These are phyloP conservation scores for Plumapathes pennacea DNA, from an alignment of 92 coral and sea anemone genomes.

Conservation along the genomic window DNA sequence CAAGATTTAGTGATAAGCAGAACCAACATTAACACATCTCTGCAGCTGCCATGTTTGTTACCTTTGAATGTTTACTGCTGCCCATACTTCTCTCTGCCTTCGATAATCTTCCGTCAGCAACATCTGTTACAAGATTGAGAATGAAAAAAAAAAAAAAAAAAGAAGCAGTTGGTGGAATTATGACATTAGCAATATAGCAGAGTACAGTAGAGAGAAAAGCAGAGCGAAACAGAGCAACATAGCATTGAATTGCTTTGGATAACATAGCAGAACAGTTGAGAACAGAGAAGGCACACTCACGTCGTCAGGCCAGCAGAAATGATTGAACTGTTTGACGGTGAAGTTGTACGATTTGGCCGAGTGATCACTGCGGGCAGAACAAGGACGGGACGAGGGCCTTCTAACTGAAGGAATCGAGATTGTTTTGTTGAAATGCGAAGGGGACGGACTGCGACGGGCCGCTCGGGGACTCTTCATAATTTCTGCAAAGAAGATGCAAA, in stretches of 20 bases:
- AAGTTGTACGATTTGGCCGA: conserved; percentile 37
- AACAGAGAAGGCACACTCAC: conserved; percentile 35
- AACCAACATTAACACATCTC: not conserved
- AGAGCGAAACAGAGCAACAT: not conserved
- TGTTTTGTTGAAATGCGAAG: conserved; percentile 45
- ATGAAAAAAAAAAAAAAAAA: not conserved
- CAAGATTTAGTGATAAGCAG: not conserved
- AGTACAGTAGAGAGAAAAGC: not conserved
- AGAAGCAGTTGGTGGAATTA: not conserved
- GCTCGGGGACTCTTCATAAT: no score
- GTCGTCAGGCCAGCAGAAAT: conserved; percentile 93
- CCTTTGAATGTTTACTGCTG: conserved; percentile 98
- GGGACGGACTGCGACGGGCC: conserved; percentile 55
- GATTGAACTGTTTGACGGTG: conserved; percentile 83
- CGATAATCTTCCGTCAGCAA: conserved; percentile 78
- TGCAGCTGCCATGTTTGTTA: conserved; percentile 9
- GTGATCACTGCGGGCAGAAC: conserved; percentile 68
- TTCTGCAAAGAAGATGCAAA: no score
- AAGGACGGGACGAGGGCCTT: conserved; percentile 78
- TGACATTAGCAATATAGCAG: not conserved
- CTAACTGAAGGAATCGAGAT: conserved; percentile 79
- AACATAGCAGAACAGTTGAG: not conserved
- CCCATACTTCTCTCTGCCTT: conserved; percentile 97
- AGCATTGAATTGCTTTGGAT: not conserved
- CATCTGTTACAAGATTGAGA: conserved; percentile 27